Evolutionary conservation across 2,888 invertebrate genomes (phyloP), one percentile per base, ranked within the genome.

Genomic region (Pharmacophagus antenor): DNA sequence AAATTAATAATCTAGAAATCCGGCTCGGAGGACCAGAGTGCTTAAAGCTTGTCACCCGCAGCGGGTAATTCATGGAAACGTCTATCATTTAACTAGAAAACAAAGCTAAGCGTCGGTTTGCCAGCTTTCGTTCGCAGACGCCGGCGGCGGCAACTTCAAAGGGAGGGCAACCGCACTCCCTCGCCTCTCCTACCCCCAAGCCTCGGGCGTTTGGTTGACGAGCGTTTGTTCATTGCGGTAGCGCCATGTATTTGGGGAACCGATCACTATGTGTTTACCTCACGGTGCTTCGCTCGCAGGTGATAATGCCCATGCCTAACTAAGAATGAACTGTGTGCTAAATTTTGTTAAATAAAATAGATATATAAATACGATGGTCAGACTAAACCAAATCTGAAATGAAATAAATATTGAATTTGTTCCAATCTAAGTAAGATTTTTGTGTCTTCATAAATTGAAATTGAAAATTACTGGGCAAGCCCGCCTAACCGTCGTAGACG

Each of bases 91-190:
- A 84, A 85, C 78, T 80, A 75, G 82, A 84, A 87, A 87, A 88
- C 86, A 88, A 88, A 88, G 86, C 87, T 84, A 84, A 86, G 82
- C 85, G 83, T 79, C 71, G 87, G 86, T 85, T 82, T 82, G 80
- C 82, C 82, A 82, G 84, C 84, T 84, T 85, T 85, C 88, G 81
- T 78, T 76, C 74, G 77, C 87, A 87, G 87, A 83, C 85, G 85
- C 82, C 82, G 74, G 72, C 80, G 84, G 83, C 84, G 75, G 79
- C 68, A 70, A 88, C 87, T 84, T 89, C 89, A 90, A 89, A 89
- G 89, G 82, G 80, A 82, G 75, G 73, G 73, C 65, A 72, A 78
- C 78, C 80, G 76, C 79, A 79, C 75, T 76, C 77, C 77, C 70
- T 67, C 67, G 69, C 69, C 68, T 68, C 67, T 70, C 64, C 70